Evolutionary conservation across 2,113 vertebrate species (phyloP).

Genomic region (Cyanistes caeruleus): DNA sequence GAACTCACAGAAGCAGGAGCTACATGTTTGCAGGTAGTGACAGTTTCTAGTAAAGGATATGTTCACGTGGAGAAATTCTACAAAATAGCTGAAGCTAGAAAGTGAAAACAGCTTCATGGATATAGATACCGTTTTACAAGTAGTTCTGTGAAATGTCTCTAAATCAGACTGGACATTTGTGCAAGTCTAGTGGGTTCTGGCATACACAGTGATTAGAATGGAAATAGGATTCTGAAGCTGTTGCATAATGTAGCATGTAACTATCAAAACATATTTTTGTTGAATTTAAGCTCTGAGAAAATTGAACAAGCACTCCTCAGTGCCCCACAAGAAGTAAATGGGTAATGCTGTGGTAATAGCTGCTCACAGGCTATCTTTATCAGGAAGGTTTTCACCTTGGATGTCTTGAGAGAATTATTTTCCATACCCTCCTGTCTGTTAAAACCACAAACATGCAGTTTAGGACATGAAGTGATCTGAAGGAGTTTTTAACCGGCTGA

Average conservation of each 20-base stretch:
- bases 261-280: not conserved
- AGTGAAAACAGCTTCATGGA: not conserved
- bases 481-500: not conserved
- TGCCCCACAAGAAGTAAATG: not conserved
- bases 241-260: not conserved
- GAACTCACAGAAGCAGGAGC: not conserved
- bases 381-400: not conserved
- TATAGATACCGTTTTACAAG: not conserved
- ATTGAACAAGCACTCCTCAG: not conserved
- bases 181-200: not conserved
- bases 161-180: not conserved
- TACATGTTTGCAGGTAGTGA: conserved; percentile 37
- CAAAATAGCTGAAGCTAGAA: not conserved
- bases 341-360: not conserved
- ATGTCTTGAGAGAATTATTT: not conserved
- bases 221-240: not conserved
- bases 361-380: not conserved
- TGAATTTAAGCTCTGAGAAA: not conserved
- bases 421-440: not conserved
- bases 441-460: not conserved
- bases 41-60: not conserved
- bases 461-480: not conserved
- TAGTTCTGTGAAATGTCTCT: not conserved
- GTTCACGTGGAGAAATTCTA: not conserved
- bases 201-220: not conserved